Conservation (phyloP, 2,113 vertebrate species). For the Neotoma lepida region DNA sequence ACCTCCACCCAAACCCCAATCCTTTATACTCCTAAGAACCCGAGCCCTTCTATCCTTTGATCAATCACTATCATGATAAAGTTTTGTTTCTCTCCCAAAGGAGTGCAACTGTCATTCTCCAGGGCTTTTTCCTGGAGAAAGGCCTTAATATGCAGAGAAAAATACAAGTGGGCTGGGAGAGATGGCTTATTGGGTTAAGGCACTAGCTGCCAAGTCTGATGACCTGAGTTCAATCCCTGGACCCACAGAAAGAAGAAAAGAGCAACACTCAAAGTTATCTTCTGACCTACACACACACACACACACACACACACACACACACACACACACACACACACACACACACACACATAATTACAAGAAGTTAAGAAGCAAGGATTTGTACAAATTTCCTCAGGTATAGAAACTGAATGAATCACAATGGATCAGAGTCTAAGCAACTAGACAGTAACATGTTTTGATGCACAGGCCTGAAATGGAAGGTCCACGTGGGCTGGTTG, state of each 20-base stretch:
- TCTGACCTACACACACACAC: background rate
- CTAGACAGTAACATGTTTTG: background rate
- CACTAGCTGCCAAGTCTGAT: background rate
- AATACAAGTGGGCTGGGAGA: background rate
- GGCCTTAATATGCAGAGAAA: background rate
- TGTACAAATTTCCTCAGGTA: conserved; percentile 38
- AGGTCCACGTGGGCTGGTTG: background rate
- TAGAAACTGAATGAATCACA: background rate
- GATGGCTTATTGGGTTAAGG: background rate
- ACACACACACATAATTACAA: background rate
- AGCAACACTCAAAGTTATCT: background rate
- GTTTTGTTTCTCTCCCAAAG: background rate
- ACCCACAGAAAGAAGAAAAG: background rate
- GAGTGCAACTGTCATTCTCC: background rate
- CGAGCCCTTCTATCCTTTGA: background rate
- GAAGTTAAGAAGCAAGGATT: background rate
- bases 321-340: background rate
- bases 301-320: background rate
- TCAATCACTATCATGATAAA: background rate
- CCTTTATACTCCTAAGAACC: background rate
- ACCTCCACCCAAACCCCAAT: background rate
- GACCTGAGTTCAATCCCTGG: background rate
- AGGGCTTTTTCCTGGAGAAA: background rate
- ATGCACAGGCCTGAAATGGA: conserved; percentile 4
- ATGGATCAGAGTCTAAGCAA: background rate